These are phyloP conservation scores for Xiphias gladius DNA, from an alignment of 2,113 vertebrate species.

Conservation along the genomic window DNA sequence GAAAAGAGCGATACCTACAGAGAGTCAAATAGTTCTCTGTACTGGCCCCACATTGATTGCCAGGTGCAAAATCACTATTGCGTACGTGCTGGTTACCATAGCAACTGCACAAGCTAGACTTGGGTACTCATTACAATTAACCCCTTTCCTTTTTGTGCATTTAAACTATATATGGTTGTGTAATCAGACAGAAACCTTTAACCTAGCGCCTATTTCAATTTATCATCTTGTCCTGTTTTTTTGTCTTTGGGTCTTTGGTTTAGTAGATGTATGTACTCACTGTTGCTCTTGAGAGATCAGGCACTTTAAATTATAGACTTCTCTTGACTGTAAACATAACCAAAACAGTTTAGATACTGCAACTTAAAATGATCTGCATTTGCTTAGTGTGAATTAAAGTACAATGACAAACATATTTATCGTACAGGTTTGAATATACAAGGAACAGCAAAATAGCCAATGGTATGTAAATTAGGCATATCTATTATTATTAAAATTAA, in stretches of 20 bases:
- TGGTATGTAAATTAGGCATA: conserved; percentile 12
- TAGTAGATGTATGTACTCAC: neutral
- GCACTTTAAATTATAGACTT: conserved; percentile 13
- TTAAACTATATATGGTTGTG: conserved; percentile 69
- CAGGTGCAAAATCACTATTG: conserved; percentile 46
- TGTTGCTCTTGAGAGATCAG: neutral
- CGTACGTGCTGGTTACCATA: conserved; percentile 76
- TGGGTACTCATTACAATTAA: conserved; percentile 82
- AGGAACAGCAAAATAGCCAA: neutral
- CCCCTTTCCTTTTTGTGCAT: conserved; percentile 76
- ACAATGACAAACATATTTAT: neutral
- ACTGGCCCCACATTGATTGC: conserved; percentile 5
- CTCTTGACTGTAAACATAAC: neutral
- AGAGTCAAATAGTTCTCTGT: neutral
- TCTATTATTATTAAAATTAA: conserved; percentile 15
- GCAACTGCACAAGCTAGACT: conserved; percentile 74
- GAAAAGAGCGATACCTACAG: neutral
- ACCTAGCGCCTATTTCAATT: conserved; percentile 44
- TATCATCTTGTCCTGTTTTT: conserved; percentile 20
- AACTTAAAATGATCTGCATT: neutral
- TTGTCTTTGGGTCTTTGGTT: conserved; percentile 16
- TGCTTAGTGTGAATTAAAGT: neutral
- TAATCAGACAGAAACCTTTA: conserved; percentile 46
- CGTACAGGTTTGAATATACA: neutral
- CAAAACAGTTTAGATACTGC: neutral